Base-by-base conservation (phyloP, 2,113 vertebrate genomes). In the Rafetus swinhoei region DNA sequence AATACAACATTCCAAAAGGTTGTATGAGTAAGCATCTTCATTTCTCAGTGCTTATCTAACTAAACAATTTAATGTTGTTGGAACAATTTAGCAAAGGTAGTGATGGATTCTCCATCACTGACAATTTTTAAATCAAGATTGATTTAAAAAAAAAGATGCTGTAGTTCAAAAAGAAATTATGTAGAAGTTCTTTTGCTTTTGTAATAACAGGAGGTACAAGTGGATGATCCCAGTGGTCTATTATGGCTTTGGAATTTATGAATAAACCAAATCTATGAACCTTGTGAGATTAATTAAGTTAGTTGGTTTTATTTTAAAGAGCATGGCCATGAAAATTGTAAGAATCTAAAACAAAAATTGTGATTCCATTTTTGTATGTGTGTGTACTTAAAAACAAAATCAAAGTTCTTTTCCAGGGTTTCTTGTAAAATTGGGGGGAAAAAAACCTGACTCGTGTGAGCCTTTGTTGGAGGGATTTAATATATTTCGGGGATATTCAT, bases 381-480 rank as follows among this genome's bases (percentile, higher is more conserved):
- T 65, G 62, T 16, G 13, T 55, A 16, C 45, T 80, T 54, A 27
- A 82, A 87, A 72, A 62, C 12, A 62, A 62, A 95, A 80, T 88
- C 19, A 25, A 62, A 29, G n/a, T 72, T 72, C 35, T 35, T 86
- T 88, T 87, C 11, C 59, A 82, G 1, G 4, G 55, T 93, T 93
- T 89, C 74, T 91, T 57, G 12, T 6, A 80, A 72, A 90, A 86
- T 57, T 83, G 57, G 19, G 14, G 29, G 57, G n/a, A n/a, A 81
- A 92, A 90, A 24, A 8, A 83, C 85, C 91, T 24, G 56, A 69
- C n/a, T 76, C n/a, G 80, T 52, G 57, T 21, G 21, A 25, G 86
- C 93, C 92, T 94, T 50, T 94, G n/a, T 77, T 76, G 11, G 32
- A 88, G 39, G 60, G 59, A 25, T 62, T 88, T 79, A n/a, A 15